A percentile compares a stretch with the other conserved stretches of the same genome.
phyloP scores from a whole-genome alignment of 2,888 invertebrate species.

The Lasioglossum pauxillum region DNA sequence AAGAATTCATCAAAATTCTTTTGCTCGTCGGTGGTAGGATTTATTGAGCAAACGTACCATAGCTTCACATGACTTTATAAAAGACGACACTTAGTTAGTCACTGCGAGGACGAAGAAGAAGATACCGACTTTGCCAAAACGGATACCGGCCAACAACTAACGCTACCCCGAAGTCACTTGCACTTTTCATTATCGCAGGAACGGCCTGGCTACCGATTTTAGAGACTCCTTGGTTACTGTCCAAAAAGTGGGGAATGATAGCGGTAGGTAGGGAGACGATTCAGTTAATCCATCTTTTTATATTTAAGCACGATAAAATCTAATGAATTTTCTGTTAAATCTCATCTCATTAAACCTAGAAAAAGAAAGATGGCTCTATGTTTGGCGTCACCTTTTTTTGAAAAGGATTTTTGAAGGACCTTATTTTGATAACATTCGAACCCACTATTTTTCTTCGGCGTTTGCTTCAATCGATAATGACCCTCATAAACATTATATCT shows the following conservation, averaged over 20 bases:
- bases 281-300: not conserved
- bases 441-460: not conserved
- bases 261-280: constrained; percentile 32
- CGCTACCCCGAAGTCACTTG: constrained; percentile 73
- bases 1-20: constrained; percentile 7
- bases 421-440: not conserved
- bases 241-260: constrained; percentile 69
- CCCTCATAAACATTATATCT: too few relatives aligned
- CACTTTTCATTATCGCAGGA: constrained; percentile 77
- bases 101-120: constrained; percentile 32
- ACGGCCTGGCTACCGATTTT: constrained; percentile 79
- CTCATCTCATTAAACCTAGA: not conserved
- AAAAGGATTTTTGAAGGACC: too few relatives aligned
- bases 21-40: constrained; percentile 35
- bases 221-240: constrained; percentile 74
- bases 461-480: not conserved
- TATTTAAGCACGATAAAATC: constrained; percentile 16
- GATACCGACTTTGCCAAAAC: constrained; percentile 79
- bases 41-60: constrained; percentile 54
- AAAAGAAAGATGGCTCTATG: not conserved
- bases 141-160: constrained; percentile 80
- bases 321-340: constrained; percentile 22
- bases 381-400: not conserved
- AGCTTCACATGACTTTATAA: constrained; percentile 35
- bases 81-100: constrained; percentile 37